Base-by-base conservation (phyloP, 2,888 invertebrate genomes). In the Eristalis arbustorum region DNA sequence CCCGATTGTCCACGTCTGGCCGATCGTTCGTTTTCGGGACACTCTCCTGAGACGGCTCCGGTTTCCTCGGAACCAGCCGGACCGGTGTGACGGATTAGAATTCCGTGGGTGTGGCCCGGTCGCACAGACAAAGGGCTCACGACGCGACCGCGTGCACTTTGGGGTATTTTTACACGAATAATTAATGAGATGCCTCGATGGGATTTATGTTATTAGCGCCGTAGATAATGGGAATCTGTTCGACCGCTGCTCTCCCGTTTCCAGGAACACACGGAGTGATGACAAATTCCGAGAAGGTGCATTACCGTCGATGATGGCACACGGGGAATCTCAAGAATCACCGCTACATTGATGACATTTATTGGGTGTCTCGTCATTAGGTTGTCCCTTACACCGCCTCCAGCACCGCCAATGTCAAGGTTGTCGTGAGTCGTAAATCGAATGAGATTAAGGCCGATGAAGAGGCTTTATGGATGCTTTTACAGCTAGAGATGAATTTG, bases 131-230 rank as follows among this genome's bases (percentile, higher is more conserved):
- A 59, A 49, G 49, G 49, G 49, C 59, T 57, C 59, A 49, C n/a
- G 49, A 4, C 28, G 3, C 18, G 49, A 49, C 49, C 37, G 57
- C 40, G 31, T 80, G 79, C 73, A 73, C 68, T 80, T 80, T 57
- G 56, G 22, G 56, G 37, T 80, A 74, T 63, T 73, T 80, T 73
- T 68, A 73, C 73, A 18, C 49, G 56, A 62, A 67, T 73, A 73
- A 73, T 79, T 73, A 79, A 80, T 73, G 79, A 63, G 73, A 62
- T 62, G 57, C 13, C 13, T 34, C 37, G 34, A 37, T 73, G 56
- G 28, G 67, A 73, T 80, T 80, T 80, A 80, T 80, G 79, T 80
- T 74, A 80, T 80, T 80, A 73, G 73, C 73, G 73, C 73, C 73
- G 56, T 49, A 40, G 66, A 78, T 78, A 72, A 62, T 72, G 28